These are phyloP conservation scores for Sebastolobus altivelis DNA, from an alignment of 2,797 vertebrate genomes.

Conservation along the genomic window DNA sequence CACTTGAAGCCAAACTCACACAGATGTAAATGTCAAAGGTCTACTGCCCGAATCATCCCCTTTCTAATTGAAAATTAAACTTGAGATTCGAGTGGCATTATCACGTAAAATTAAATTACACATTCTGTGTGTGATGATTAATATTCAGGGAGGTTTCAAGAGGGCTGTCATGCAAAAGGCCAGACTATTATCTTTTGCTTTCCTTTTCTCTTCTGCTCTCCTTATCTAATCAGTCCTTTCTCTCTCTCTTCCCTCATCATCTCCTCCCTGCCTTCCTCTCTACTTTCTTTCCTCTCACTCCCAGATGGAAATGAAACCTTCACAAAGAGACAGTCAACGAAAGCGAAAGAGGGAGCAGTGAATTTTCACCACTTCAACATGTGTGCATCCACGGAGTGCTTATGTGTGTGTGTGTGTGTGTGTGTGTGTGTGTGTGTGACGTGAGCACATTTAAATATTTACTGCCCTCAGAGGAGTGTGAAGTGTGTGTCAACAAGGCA, in stretches of 20 bases:
- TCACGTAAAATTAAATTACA: constrained; percentile 23
- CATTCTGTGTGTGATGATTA: constrained; percentile 15
- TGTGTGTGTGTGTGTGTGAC: constrained; percentile 1
- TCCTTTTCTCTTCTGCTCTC: not conserved
- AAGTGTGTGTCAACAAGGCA: constrained; percentile 45
- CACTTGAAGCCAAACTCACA: not conserved
- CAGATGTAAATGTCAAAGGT: constrained; percentile 4
- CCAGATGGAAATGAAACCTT: constrained; percentile 64
- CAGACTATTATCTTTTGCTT: not conserved
- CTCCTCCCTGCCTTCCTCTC: not conserved
- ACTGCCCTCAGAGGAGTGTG: constrained; percentile 51
- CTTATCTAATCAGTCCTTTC: too few species aligned
- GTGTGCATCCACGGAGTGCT: constrained; percentile 6
- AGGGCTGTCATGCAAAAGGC: constrained; percentile 34
- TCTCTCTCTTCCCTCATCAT: not conserved
- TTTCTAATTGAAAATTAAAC: constrained; percentile 15
- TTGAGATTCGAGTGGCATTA: constrained; percentile 21
- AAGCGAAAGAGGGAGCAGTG: not conserved
- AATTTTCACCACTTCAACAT: constrained; percentile 15
- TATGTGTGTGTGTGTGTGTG: not conserved
- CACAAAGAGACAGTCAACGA: not conserved
- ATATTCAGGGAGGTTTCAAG: constrained; percentile 39
- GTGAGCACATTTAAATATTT: constrained; percentile 57
- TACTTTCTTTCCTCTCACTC: constrained; percentile 21
- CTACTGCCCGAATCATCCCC: not conserved